Conservation (phyloP, 2,888 invertebrate genomes). For the Ceraclea dissimilis region DNA sequence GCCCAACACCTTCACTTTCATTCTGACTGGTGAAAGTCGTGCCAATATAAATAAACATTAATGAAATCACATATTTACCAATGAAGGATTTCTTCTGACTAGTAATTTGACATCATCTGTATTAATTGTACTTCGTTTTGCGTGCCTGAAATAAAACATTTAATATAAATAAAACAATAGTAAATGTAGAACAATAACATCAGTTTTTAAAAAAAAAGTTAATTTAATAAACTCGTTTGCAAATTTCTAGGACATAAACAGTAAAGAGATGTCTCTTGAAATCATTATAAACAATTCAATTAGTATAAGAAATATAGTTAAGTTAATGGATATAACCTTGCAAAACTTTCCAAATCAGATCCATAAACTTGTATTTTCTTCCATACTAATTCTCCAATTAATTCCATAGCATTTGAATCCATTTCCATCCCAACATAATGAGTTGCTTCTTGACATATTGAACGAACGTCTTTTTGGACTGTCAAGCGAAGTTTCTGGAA, state of each 20-base stretch:
- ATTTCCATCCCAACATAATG: constrained; percentile 44
- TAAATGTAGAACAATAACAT: neutral
- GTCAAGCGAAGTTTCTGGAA: constrained; percentile 52
- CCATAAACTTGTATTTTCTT: constrained; percentile 50
- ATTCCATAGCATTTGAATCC: constrained; percentile 48
- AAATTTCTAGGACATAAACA: too few species aligned
- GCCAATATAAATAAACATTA: too few species aligned
- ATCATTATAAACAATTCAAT: too few species aligned
- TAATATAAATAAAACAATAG: neutral
- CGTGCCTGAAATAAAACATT: constrained; percentile 46
- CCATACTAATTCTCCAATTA: constrained; percentile 53
- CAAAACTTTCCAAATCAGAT: constrained; percentile 57
- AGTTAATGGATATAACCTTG: too few species aligned
- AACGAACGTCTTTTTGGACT: constrained; percentile 47
- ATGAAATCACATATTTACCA: constrained; percentile 48
- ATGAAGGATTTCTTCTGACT: constrained; percentile 50
- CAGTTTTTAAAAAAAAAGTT: neutral
- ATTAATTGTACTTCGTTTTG: constrained; percentile 53
- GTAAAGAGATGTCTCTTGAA: too few species aligned
- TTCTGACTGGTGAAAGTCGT: too few species aligned
- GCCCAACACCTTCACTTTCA: too few species aligned
- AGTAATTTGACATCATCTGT: constrained; percentile 58
- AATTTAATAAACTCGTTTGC: neutral
- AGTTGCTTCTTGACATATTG: constrained; percentile 50
- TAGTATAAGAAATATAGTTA: too few species aligned